phyloP scores from a whole-genome alignment of 2,888 invertebrate genomes.

The Caenorhabditis sp. region DNA sequence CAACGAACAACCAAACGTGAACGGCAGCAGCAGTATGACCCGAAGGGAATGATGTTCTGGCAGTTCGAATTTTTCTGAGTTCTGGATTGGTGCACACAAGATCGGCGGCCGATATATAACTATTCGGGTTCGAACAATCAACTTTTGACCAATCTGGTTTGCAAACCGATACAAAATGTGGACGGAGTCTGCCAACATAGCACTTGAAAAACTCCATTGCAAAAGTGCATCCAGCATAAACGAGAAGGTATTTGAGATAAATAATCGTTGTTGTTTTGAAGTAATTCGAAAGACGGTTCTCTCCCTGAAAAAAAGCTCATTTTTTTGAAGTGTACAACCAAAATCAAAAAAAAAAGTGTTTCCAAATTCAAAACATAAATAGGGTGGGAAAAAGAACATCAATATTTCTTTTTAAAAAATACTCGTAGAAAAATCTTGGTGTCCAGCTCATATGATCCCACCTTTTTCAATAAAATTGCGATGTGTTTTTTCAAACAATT shows the following conservation, averaged over 20 bases:
- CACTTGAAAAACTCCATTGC: conserved; percentile 55
- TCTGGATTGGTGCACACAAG: conserved; percentile 48
- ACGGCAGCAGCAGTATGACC: conserved; percentile 68
- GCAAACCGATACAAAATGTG: conserved; percentile 91
- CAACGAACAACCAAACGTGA: conserved; percentile 59
- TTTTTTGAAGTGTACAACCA: neutral
- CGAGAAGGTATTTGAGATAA: conserved; percentile 61
- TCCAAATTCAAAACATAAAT: no score
- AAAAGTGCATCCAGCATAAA: conserved; percentile 53
- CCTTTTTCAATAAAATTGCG: no score
- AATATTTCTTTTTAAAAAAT: no score
- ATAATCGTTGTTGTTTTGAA: conserved; percentile 56
- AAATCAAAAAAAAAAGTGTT: no score
- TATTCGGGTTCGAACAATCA: conserved; percentile 51
- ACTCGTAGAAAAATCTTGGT: no score
- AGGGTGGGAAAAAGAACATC: no score
- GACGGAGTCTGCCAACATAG: conserved; percentile 84
- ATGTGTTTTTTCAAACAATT: neutral
- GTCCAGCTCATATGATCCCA: no score
- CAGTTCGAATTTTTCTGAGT: conserved; percentile 52
- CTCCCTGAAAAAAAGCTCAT: conserved; percentile 20
- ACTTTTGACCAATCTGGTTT: conserved; percentile 75
- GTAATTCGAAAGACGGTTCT: conserved; percentile 51
- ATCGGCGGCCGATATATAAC: conserved; percentile 51
- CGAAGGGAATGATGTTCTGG: conserved; percentile 69